A percentile compares a stretch with the other conserved stretches of the same genome.
Conservation (phyloP, 2,797 vertebrate species). For the Sparus aurata region DNA sequence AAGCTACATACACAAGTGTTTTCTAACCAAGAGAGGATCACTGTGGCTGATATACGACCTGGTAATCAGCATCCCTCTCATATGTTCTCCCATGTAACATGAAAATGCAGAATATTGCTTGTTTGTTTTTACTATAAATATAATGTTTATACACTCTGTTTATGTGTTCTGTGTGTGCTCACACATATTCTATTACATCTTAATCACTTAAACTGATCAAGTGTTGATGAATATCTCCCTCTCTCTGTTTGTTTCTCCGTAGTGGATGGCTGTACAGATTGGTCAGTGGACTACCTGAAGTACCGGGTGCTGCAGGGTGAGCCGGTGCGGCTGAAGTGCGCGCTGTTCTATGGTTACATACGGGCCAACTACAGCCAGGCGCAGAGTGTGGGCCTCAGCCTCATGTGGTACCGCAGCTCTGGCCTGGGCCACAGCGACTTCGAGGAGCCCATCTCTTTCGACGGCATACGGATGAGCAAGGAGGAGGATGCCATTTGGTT, state of each 20-base stretch:
- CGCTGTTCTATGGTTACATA: slow-evolving; percentile 99
- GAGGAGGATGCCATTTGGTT: slow-evolving; percentile 99
- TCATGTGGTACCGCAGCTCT: slow-evolving; percentile 99
- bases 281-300: slow-evolving; percentile 99
- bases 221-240: slow-evolving; percentile 19
- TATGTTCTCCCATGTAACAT: slow-evolving; percentile 5
- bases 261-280: slow-evolving; percentile 99
- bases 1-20: slow-evolving; percentile 14
- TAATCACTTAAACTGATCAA: not conserved
- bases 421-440: slow-evolving; percentile 93
- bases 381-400: slow-evolving; percentile 97
- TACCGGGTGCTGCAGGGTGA: slow-evolving; percentile 97
- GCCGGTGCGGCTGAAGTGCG: slow-evolving; percentile 97
- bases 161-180: slow-evolving; percentile 1
- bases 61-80: slow-evolving; percentile 28
- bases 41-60: slow-evolving; percentile 30
- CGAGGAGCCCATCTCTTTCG: slow-evolving; percentile 98
- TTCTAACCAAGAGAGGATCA: slow-evolving; percentile 37
- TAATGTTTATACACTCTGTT: slow-evolving; percentile 14
- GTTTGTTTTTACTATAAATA: slow-evolving; percentile 14
- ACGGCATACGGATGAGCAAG: slow-evolving; percentile 97
- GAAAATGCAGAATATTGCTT: not conserved
- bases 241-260: slow-evolving; percentile 58
- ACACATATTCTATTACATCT: slow-evolving; percentile 3
- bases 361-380: slow-evolving; percentile 97